Conservation (phyloP, 1,140 invertebrate genomes). For the Lethrus apterus region DNA sequence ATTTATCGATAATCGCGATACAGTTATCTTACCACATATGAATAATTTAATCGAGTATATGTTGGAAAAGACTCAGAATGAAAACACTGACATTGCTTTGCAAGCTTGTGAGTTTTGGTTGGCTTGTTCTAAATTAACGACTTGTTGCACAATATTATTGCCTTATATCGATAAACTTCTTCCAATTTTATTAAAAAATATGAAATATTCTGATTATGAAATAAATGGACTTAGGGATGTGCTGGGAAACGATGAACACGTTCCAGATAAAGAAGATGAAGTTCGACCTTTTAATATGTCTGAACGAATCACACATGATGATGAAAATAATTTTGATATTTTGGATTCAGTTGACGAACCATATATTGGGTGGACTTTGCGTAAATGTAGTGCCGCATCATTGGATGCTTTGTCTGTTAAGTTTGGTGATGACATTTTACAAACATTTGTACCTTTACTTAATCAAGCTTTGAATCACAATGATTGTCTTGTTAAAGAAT, state of each 20-base stretch:
- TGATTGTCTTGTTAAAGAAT: constrained; percentile 94
- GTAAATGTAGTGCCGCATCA: constrained; percentile 97
- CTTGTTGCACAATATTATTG: constrained; percentile 86
- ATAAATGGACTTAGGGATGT: constrained; percentile 81
- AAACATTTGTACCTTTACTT: constrained; percentile 87
- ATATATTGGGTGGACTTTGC: constrained; percentile 93
- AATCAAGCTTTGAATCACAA: constrained; percentile 92
- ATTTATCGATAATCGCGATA: constrained; percentile 35
- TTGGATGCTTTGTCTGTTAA: constrained; percentile 95
- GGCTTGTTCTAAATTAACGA: constrained; percentile 87
- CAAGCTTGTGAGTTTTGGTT: constrained; percentile 99
- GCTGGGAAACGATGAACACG: constrained; percentile 31
- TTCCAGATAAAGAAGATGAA: constrained; percentile 33
- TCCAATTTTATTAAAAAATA: constrained; percentile 88
- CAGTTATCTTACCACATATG: constrained; percentile 71
- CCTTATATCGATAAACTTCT: constrained; percentile 79
- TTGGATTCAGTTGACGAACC: constrained; percentile 82
- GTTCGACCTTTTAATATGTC: constrained; percentile 21
- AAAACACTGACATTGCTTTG: constrained; percentile 85
- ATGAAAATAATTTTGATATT: constrained; percentile 65
- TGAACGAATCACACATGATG: constrained; percentile 43
- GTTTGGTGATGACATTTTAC: constrained; percentile 89
- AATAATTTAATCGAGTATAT: constrained; percentile 97
- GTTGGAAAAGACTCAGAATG: constrained; percentile 88
- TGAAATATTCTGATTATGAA: constrained; percentile 97